phyloP scores from a whole-genome alignment of 2,888 invertebrate genomes.

The Psylliodes chrysocephalus region DNA sequence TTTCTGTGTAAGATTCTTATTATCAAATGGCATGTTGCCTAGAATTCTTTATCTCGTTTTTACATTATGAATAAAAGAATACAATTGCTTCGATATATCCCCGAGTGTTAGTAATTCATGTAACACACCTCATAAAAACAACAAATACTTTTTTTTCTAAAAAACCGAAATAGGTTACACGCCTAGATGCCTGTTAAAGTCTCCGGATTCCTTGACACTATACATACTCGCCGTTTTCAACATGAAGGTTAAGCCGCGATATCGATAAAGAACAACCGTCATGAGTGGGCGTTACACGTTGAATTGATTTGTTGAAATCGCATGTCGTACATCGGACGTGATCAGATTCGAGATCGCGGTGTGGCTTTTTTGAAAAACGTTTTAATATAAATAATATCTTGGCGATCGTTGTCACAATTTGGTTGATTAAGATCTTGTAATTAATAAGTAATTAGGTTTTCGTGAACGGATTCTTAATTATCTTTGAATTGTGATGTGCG shows the following conservation, averaged over 20 bases:
- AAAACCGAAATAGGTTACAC: not conserved
- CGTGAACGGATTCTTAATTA: not conserved
- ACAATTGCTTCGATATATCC: too few relatives aligned
- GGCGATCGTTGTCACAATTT: not conserved
- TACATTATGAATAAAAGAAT: too few relatives aligned
- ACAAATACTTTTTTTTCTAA: not conserved
- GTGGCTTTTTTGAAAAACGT: not conserved
- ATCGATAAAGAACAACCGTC: constrained; percentile 3
- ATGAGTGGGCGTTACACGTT: constrained; percentile 2
- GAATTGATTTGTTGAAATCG: constrained; percentile 9
- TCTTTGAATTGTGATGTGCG: not conserved
- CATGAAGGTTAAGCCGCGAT: constrained; percentile 7
- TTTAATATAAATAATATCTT: not conserved
- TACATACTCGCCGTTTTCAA: not conserved
- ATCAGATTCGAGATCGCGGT: not conserved
- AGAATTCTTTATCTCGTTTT: too few relatives aligned
- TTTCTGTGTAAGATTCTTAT: too few relatives aligned
- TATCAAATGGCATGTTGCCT: too few relatives aligned
- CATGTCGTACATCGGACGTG: not conserved
- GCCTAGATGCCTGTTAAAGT: constrained; percentile 3
- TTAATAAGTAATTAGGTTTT: not conserved
- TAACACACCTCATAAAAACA: too few relatives aligned
- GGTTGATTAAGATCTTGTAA: not conserved
- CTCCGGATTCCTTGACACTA: constrained; percentile 9
- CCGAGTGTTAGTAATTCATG: too few relatives aligned